A percentile compares a stretch with the other conserved stretches of the same genome.
Conservation (phyloP, 2,113 vertebrate species). For the Oncorhynchus mykiss region DNA sequence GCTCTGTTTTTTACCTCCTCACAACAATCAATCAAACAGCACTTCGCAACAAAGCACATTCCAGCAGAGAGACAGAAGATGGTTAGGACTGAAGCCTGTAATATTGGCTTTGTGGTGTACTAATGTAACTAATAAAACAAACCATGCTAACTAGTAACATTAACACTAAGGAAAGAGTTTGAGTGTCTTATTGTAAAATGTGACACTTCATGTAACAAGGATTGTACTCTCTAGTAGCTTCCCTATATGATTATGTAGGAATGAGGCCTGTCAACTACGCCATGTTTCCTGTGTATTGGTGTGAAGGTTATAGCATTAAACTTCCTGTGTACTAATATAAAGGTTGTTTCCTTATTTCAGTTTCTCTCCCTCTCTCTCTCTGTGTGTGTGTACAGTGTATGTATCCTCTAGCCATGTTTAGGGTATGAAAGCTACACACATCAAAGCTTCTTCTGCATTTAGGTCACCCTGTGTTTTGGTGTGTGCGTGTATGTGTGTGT, state of each 20-base stretch:
- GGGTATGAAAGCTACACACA: neutral
- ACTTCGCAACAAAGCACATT: conserved; percentile 16
- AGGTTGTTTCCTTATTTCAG: neutral
- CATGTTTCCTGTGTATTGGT: neutral
- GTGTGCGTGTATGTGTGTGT: conserved; percentile 6
- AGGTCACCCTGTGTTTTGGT: conserved; percentile 16
- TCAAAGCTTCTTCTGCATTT: conserved; percentile 5
- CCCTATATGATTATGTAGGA: conserved; percentile 2
- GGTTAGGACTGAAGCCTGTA: too few relatives aligned
- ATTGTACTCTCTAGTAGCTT: neutral
- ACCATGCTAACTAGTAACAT: too few relatives aligned
- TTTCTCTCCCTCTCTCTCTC: neutral
- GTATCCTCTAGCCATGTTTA: conserved; percentile 3
- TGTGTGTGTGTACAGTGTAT: neutral
- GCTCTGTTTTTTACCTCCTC: conserved; percentile 15
- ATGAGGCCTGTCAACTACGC: too few relatives aligned
- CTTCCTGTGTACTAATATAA: neutral
- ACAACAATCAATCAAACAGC: conserved; percentile 22
- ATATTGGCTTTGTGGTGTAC: too few relatives aligned
- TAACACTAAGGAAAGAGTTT: too few relatives aligned
- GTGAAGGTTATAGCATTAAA: neutral
- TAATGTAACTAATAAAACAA: too few relatives aligned
- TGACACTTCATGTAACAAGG: too few relatives aligned
- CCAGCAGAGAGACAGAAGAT: neutral
- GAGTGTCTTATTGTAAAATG: too few relatives aligned